Conservation (phyloP, 1,140 invertebrate species). For the Pseudoatta argentina region DNA sequence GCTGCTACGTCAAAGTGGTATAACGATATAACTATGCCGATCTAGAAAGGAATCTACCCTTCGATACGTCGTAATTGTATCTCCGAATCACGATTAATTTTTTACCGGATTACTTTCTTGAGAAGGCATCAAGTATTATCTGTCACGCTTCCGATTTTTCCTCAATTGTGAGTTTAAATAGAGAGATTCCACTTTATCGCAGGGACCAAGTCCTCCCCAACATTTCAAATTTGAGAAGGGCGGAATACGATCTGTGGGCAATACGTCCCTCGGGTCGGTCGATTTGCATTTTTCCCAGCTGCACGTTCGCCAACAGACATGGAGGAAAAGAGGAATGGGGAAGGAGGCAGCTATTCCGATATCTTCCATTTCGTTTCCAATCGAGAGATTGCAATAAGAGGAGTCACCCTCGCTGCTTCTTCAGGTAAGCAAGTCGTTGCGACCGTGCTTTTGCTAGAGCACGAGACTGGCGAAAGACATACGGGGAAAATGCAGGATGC, state of each 20-base stretch:
- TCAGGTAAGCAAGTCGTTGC: slow-evolving; percentile 79
- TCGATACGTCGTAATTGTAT: slow-evolving; percentile 1
- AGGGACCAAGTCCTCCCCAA: not conserved
- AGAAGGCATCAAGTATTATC: not conserved
- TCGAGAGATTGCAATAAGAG: slow-evolving; percentile 75
- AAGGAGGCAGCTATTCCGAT: slow-evolving; percentile 74
- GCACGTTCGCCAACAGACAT: slow-evolving; percentile 14
- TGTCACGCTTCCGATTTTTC: slow-evolving; percentile 24
- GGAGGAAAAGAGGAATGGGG: not conserved
- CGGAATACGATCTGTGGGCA: slow-evolving; percentile 63
- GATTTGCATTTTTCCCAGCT: slow-evolving; percentile 76
- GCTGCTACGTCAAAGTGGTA: slow-evolving; percentile 5
- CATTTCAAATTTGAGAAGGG: slow-evolving; percentile 39
- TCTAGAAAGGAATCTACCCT: not conserved
- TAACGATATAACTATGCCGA: slow-evolving; percentile 10
- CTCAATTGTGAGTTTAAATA: slow-evolving; percentile 13
- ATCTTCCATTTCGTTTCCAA: slow-evolving; percentile 78
- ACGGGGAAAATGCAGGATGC: slow-evolving; percentile 53
- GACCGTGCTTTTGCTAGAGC: slow-evolving; percentile 61
- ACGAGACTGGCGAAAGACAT: slow-evolving; percentile 30
- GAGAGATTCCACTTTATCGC: slow-evolving; percentile 28
- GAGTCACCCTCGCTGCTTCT: slow-evolving; percentile 64
- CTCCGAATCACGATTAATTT: slow-evolving; percentile 31
- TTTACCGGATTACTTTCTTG: not conserved
- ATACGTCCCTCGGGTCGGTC: slow-evolving; percentile 70